Percentiles rank a stretch among this genome's conserved stretches.
Evolutionary conservation across 2,797 vertebrate genomes (phyloP).

Genomic region (Synanceia verrucosa): DNA sequence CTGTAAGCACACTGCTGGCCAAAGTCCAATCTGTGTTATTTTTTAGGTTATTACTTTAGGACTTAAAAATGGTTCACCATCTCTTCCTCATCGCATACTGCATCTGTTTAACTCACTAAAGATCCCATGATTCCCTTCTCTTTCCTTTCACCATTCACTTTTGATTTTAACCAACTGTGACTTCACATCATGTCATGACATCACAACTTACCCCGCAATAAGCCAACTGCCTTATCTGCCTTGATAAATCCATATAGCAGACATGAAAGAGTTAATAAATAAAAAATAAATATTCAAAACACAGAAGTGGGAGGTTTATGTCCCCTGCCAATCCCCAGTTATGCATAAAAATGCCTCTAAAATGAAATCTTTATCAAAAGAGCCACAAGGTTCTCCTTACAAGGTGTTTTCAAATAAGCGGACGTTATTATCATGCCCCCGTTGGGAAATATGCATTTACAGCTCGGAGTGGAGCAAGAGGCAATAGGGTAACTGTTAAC

Average conservation of each 20-base stretch:
- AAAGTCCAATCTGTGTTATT: constrained; percentile 28
- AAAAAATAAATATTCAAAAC: constrained; percentile 30
- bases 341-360: constrained; percentile 81
- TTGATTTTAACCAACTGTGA: constrained; percentile 50
- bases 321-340: constrained; percentile 76
- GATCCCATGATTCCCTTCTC: constrained; percentile 42
- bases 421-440: constrained; percentile 81
- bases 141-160: constrained; percentile 44
- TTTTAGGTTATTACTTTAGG: constrained; percentile 60
- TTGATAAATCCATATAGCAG: constrained; percentile 37
- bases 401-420: constrained; percentile 86
- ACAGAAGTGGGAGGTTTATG: constrained; percentile 63
- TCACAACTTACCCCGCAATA: constrained; percentile 27
- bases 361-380: constrained; percentile 84
- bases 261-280: constrained; percentile 33
- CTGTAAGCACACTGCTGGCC: constrained; percentile 53
- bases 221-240: constrained; percentile 38
- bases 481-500: constrained; percentile 81
- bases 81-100: constrained; percentile 58
- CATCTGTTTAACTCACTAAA: constrained; percentile 70
- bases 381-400: constrained; percentile 83
- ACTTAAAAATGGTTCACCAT: constrained; percentile 66
- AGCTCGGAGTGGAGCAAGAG: constrained; percentile 76
- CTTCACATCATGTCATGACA: constrained; percentile 41
- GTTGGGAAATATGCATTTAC: constrained; percentile 84